Conservation (phyloP, 1,140 invertebrate genomes). For the Coenobita brevimanus region DNA sequence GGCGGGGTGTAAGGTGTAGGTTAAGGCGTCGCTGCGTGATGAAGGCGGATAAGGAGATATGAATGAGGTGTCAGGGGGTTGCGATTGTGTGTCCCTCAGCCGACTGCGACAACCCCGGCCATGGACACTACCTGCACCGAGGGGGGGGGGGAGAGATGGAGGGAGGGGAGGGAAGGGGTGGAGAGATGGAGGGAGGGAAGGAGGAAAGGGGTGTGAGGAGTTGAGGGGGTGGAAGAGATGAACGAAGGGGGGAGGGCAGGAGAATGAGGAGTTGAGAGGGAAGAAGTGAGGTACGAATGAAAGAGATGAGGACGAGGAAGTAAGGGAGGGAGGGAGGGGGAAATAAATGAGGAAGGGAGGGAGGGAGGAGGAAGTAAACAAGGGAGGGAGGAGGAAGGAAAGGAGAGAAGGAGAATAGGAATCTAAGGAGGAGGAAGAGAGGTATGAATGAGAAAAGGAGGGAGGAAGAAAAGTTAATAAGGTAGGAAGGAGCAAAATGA, state of each 20-base stretch:
- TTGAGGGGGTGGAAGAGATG: neutral
- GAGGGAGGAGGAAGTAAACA: neutral
- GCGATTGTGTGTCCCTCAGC: constrained; percentile 58
- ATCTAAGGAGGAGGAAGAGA: too few relatives aligned
- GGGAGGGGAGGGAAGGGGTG: neutral
- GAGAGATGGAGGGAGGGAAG: neutral
- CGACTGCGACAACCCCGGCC: constrained; percentile 42
- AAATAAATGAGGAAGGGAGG: too few relatives aligned
- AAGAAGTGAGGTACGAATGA: neutral
- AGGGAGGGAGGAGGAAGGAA: neutral
- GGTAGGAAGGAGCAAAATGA: too few relatives aligned
- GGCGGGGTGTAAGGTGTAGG: neutral
- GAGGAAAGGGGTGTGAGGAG: neutral
- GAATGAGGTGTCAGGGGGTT: constrained; percentile 59
- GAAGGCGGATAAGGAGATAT: constrained; percentile 59
- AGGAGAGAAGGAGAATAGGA: too few relatives aligned
- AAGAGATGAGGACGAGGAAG: neutral
- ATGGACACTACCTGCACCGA: neutral
- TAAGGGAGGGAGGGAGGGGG: neutral
- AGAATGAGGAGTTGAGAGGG: neutral
- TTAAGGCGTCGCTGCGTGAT: constrained; percentile 38
- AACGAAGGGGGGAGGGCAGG: neutral
- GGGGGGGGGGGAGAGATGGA: neutral
- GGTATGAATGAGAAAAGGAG: too few relatives aligned
- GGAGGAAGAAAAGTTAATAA: too few relatives aligned